Evolutionary conservation across 2,888 invertebrate species (phyloP), one percentile per base, ranked within the genome.

Genomic region (Chymomyza amoena): DNA sequence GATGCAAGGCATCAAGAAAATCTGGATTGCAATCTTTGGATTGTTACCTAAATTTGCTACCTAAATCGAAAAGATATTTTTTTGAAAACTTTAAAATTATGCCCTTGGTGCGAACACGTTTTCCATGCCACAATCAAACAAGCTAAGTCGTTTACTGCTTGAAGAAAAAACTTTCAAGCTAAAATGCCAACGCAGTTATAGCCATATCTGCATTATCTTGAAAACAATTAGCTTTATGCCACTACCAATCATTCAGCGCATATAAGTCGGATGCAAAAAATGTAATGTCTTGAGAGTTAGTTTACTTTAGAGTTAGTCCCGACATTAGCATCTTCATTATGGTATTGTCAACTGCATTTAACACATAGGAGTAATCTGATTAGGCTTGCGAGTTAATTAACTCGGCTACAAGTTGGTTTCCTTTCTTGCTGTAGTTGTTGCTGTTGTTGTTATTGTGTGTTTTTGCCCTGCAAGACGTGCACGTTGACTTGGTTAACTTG

Each of bases 281-380:
- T 15, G 10, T 16, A 32, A 18, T 18, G 10, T 56, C 4, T 25
- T 56, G 5, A 18, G 1, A 9, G 20, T 18, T 25, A 56, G 1
- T 18, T 16, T 56, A 13, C 1, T 45, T 13, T 32, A 4, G 39
- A 45, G 39, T 13, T 45, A 13, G 4, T 45, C 13, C 39, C 13
- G 2, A 13, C 39, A 45, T 45, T 45, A 45, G 39, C 28, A n/a
- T 18, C 45, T 61, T 61, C 36, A 61, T 61, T 39, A 15, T 59
- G 16, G 20, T 59, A 13, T 59, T 59, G 59, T 59, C 59, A n/a
- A 59, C n/a, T 28, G 15, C 45, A 13, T 61, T 81, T 79, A 70
- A 57, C 82, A 66, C 68, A 77, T 80, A 78, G 83, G 78, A 83
- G 72, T 85, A 85, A 82, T 85, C 86, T 81, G 82, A 82, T 82